These are phyloP conservation scores for Drosophila neonasuta DNA, from an alignment of 2,888 invertebrate genomes.

Conservation along the genomic window DNA sequence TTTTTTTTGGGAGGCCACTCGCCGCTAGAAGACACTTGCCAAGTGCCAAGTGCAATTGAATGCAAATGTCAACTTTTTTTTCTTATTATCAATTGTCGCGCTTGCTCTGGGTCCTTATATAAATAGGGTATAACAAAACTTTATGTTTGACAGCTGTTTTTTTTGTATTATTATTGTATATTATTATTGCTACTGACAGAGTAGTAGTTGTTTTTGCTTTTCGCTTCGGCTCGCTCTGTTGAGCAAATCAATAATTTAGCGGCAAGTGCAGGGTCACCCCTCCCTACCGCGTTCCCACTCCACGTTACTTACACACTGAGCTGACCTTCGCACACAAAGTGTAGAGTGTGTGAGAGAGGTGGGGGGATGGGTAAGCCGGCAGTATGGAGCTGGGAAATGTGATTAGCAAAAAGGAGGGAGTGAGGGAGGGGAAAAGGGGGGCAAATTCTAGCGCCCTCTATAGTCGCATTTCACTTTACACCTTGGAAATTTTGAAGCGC, in stretches of 20 bases:
- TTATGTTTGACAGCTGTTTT: conserved; percentile 50
- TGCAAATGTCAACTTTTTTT: not conserved
- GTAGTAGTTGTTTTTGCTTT: conserved; percentile 10
- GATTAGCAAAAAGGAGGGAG: conserved; percentile 23
- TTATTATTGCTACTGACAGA: conserved; percentile 6
- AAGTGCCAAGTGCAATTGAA: not conserved
- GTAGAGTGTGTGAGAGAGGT: not conserved
- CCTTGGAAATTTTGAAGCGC: conserved; percentile 45
- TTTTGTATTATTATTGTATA: conserved; percentile 5
- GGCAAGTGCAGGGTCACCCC: conserved; percentile 55
- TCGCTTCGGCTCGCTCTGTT: conserved; percentile 19
- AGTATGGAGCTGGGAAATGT: conserved; percentile 21
- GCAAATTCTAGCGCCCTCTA: conserved; percentile 7
- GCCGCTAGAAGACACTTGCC: not conserved
- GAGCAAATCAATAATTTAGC: conserved; percentile 66
- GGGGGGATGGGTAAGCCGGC: conserved; percentile 12
- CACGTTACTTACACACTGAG: conserved; percentile 22
- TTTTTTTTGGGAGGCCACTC: not conserved
- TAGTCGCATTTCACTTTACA: conserved; percentile 27
- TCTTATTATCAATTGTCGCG: not conserved
- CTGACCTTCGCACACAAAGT: conserved; percentile 51
- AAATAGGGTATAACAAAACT: conserved; percentile 26
- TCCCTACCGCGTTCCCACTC: not conserved
- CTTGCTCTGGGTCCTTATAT: conserved; percentile 1
- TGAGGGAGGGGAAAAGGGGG: not conserved